phyloP scores from a whole-genome alignment of 2,113 vertebrate species.

The Barnardius zonarius region DNA sequence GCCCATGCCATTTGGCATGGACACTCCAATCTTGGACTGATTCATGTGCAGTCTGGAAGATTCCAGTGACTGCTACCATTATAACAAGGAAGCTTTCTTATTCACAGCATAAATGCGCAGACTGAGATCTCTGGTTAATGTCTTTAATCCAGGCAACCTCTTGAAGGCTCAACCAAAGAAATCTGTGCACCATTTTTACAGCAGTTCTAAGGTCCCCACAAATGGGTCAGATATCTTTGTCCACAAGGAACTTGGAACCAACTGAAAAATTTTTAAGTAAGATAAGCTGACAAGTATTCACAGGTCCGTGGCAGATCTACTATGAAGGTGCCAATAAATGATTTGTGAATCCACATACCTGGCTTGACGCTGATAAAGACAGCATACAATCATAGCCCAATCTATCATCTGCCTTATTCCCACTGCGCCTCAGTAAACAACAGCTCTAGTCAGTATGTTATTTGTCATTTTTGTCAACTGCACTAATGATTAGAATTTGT shows the following conservation, averaged over 20 bases:
- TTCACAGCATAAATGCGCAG: rapidly evolving
- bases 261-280: neutral
- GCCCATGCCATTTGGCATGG: neutral
- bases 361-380: slow-evolving; percentile 12
- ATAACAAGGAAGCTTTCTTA: neutral
- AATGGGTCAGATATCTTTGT: neutral
- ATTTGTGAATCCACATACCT: neutral
- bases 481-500: neutral
- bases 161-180: neutral
- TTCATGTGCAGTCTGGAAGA: neutral
- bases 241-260: neutral
- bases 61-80: neutral
- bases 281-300: neutral
- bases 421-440: neutral
- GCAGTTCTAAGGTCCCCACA: neutral
- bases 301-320: neutral
- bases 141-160: neutral
- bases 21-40: neutral
- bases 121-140: neutral
- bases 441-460: neutral
- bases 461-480: slow-evolving; percentile 8
- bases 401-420: neutral
- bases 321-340: neutral
- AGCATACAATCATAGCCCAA: neutral
- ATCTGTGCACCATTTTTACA: neutral